Evolutionary conservation across 2,113 vertebrate genomes (phyloP), one percentile per base, ranked within the genome.

Genomic region (Chloroceryle aenea): DNA sequence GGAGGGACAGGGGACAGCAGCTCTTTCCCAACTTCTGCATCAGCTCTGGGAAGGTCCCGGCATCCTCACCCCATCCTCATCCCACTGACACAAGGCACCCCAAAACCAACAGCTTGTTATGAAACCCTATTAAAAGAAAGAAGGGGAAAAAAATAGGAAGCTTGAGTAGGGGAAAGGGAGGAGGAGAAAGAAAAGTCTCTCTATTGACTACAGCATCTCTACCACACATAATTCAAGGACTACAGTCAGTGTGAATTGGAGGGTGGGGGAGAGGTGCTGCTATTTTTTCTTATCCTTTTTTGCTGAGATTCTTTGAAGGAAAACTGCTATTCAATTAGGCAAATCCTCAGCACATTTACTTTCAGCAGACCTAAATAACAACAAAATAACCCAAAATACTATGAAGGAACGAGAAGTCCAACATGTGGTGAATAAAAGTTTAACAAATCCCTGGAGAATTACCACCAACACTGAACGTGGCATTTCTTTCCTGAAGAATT

Each of bases 281-380:
- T 50, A 25, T 50, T 45, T 63, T 88, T 64, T 71, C 81, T 72
- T 32, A 69, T 82, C 53, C 59, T 89, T 85, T 88, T 40, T 40
- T 40, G 38, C 10, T 9, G 38, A 40, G 38, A 40, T 40, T 12
- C 38, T 40, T 40, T 40, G 38, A 40, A 40, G 38, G 38, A 97
- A 91, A 97, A 89, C 73, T 74, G 61, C 52, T 77, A 67, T 92
- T 93, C 96, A 90, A 80, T 78, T 69, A 92, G 55, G 92, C 78
- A 95, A 97, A 97, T 87, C 94, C 79, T 94, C 96, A 88, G 34
- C 53, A 43, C 45, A 11, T 80, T 91, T 93, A 92, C 78, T 97
- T 95, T 89, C 38, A 73, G 89, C 83, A 97, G 90, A 97, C 55
- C 42, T 69, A 85, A 94, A 95, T 38, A 96, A 92, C 22, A 94